Percentiles rank a stretch among this genome's conserved stretches.
phyloP scores from a whole-genome alignment of 2,113 vertebrate genomes.

The Willisornis vidua region DNA sequence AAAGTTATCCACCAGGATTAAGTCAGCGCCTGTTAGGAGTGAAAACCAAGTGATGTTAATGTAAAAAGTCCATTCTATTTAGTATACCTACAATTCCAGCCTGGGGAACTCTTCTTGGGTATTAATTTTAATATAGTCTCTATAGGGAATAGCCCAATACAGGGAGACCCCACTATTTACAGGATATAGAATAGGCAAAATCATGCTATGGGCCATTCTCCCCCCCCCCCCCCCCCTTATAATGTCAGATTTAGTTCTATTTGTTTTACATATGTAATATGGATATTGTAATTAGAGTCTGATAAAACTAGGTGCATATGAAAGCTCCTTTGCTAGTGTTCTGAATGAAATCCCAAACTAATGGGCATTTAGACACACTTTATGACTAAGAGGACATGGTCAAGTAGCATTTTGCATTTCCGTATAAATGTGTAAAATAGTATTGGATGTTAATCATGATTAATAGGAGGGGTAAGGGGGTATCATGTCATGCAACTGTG shows the following conservation, averaged over 20 bases:
- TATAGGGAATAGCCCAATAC: background rate
- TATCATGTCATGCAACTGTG: background rate
- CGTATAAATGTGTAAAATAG: background rate
- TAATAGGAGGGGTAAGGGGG: background rate
- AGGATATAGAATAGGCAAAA: conserved; percentile 36
- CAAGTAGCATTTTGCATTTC: background rate
- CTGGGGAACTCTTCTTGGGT: background rate
- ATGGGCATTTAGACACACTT: background rate
- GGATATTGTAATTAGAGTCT: background rate
- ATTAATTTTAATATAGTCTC: conserved; percentile 13
- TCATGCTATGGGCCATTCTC: background rate
- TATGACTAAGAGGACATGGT: background rate
- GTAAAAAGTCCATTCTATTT: background rate
- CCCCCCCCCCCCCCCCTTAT: background rate
- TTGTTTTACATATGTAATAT: background rate
- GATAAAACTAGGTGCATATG: background rate
- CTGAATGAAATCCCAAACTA: conserved; percentile 3
- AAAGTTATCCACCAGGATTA: background rate
- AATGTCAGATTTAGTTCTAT: background rate
- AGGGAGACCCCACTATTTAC: background rate
- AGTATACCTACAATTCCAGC: conserved; percentile 17
- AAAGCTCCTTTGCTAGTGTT: conserved; percentile 16
- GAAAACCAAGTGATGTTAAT: conserved; percentile 40
- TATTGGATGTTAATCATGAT: background rate
- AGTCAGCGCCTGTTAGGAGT: background rate